Evolutionary conservation across 2,113 vertebrate genomes (phyloP), one percentile per base, ranked within the genome.

Genomic region (Atrichornis clamosus): DNA sequence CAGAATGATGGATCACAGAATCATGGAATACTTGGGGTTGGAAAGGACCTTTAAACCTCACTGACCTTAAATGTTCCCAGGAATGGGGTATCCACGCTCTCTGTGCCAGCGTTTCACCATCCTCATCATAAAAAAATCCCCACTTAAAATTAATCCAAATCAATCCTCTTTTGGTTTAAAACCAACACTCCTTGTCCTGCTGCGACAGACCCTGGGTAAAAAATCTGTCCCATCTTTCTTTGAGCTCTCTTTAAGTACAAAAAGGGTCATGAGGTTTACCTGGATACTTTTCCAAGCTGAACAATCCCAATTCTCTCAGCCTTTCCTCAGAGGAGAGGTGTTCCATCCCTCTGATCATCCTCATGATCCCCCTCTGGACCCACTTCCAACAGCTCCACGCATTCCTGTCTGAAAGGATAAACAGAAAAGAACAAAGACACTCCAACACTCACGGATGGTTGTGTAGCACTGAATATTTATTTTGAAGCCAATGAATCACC

Each of bases 251-350:
- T 11, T 14, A 17, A 46, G 20, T 4, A 2, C n/a, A 9, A 39
- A 13, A 39, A 62, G n/a, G 56, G 16, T 26, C 12, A 1, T 3
- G 32, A n/a, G 24, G 2, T 21, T 5, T n/a, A 16, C 46, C 41
- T 41, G 32, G 30, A 41, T 11, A 14, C 23, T 19, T 12, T 26
- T 56, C 49, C 41, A 32, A 41, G 24, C 13, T 35, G 65, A 63
- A 18, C 27, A 46, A 39, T 39, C 55, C 55, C 33, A 39, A 3
- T 11, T 35, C 41, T 8, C 23, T 26, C 74, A 63, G 23, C 20
- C 6, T 63, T 70, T 41, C n/a, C 58, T 21, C 13, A 2, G 0
- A 7, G 41, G 11, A 56, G 19, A 49, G 21, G 1, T 14, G 49
- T 26, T 41, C 41, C 30, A 56, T 11, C 6, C 49, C 35, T 35